Base-by-base conservation (phyloP, 2,797 vertebrate species). In the Chromis chromis region DNA sequence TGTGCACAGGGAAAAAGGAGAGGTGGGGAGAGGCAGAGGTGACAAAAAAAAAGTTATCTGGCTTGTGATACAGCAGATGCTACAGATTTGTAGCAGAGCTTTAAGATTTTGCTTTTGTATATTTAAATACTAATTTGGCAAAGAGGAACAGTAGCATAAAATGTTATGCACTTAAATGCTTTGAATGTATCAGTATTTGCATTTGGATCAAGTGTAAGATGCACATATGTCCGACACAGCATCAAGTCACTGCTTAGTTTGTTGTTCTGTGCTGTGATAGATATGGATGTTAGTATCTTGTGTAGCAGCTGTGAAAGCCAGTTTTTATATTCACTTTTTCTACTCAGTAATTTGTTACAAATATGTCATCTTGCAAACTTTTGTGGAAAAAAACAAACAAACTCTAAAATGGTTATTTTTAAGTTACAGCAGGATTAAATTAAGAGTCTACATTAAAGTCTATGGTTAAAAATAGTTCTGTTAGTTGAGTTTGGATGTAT, bases 21-120 rank as follows among this genome's bases (percentile, higher is more conserved):
- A 66, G 54, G 65, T 54, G 67, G 48, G 19, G 58, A 69, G 63
- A 59, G 54, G 63, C 63, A 75, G 65, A 39, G 21, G 48, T 49
- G 61, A 76, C 52, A 14, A 21, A 33, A 33, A 58, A 22, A 62
- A 70, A 27, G 24, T 80, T 73, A 84, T 89, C 65, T 57, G 48
- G 21, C 65, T 79, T 79, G 79, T 81, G 81, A 84, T 83, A 86
- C 57, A 69, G 55, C 82, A 87, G 75, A 83, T 82, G 84, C 70
- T 63, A 16, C 65, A 76, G 74, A 85, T 83, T 82, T 76, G 66
- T 21, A 58, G 42, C 65, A 67, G 59, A 53, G 52, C 65, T 65
- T 24, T 4, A 52, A 66, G 55, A 79, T 70, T 49, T 73, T 2
- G 28, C 36, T 42, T 40, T 19, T 4, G 33, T 73, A 27, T 70